Base-by-base conservation (phyloP, 2,113 vertebrate species). In the Theropithecus gelada region DNA sequence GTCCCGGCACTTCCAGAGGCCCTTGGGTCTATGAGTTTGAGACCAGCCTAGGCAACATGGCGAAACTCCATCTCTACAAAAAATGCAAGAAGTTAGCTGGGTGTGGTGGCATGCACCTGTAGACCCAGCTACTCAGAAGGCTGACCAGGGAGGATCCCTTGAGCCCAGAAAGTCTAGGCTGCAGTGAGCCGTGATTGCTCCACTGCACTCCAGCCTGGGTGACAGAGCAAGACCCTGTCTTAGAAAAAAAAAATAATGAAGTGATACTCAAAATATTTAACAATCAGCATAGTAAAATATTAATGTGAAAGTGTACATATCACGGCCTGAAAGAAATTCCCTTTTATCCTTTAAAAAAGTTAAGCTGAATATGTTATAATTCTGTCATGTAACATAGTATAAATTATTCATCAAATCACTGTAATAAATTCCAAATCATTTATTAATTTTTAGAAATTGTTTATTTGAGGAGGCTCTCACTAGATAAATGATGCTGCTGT, bases 371-470 rank as follows among this genome's bases (percentile, higher is more conserved):
- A 79, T 32, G 40, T n/a, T 64, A 17, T 86, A 92, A 95, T 94
- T 93, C 48, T 40, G 16, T 79, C 61, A 27, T 13, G 16, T 75
- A 45, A 50, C 57, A 73, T 20, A 70, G 66, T 32, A 13, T 86
- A 94, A 90, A 80, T 12, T 84, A 66, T 85, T 90, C 25, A 72
- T 64, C 55, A 89, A 81, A 73, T 59, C 79, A 57, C 45, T 76
- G 55, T 40, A 57, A 48, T 78, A 55, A 61, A 52, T 93, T 93
- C 35, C 18, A 96, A 97, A 52, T 64, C 43, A 81, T 48, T 73
- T 59, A 27, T 79, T 86, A 88, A 92, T 38, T 80, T 95, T 93
- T 86, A 75, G 78, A 96, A 76, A 61, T n/a, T 70, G 78, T 90
- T 91, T 88, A 55, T 79, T 88, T 35, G 75, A 89, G 64, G 55